Base-by-base conservation (phyloP, 2,113 vertebrate genomes). In the Fulmarus glacialis region DNA sequence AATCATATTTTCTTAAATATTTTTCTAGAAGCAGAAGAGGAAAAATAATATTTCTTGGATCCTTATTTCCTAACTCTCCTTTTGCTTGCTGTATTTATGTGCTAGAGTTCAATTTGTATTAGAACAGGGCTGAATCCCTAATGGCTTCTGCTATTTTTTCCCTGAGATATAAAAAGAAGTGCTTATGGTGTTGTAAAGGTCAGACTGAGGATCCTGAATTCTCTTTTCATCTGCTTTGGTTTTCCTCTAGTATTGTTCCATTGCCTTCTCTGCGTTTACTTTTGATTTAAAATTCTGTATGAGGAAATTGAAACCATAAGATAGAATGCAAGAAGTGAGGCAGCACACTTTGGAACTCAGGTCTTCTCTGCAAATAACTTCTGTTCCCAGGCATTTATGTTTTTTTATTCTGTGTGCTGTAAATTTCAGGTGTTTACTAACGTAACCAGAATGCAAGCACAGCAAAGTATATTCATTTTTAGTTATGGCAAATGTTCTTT, bases 101-200 rank as follows among this genome's bases (percentile, higher is more conserved):
- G 53, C n/a, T 58, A 11, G 64, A 89, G 70, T 79, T 72, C 17
- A 64, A 9, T 91, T 89, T 91, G 12, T 93, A 14, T 72, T 87
- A 72, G 70, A 94, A 58, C 45, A 82, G 4, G 3, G 15, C 53
- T 85, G 81, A 95, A 91, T 96, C 84, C 73, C 77, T 70, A 63
- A 79, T 66, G 74, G 70, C 52, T n/a, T 91, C 48, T 63, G 48
- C 85, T 88, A 43, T 73, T 78, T 63, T 90, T 91, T n/a, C 48
- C 26, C 53, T 30, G 71, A 89, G 81, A 85, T 82, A 95, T 90
- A 87, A 87, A 92, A 96, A 80, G 70, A 89, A 93, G 26, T 73
- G 48, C 73, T 75, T 71, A 36, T 56, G 24, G 67, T 83, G 53
- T 42, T 94, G 45, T 80, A 95, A 97, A 97, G 95, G 93, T 94